A percentile compares a stretch with the other conserved stretches of the same genome.
phyloP scores from a whole-genome alignment of 1,140 invertebrate species.

The Drosophila nebulosa region DNA sequence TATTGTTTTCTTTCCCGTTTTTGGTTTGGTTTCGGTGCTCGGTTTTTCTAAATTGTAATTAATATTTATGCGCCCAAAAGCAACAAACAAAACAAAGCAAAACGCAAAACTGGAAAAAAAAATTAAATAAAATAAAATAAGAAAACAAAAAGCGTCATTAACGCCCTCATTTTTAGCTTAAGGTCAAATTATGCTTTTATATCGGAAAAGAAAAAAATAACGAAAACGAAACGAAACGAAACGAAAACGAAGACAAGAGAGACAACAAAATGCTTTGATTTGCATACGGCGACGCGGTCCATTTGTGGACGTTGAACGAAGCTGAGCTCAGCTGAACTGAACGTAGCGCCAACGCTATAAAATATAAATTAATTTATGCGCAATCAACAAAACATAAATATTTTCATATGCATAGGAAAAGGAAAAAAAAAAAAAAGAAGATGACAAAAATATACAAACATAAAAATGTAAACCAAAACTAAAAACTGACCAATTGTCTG shows the following conservation, averaged over 20 bases:
- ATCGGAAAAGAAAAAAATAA: conserved; percentile 40
- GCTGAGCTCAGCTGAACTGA: conserved; percentile 14
- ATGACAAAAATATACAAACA: conserved; percentile 15
- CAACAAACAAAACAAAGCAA: conserved; percentile 49
- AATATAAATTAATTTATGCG: conserved; percentile 80
- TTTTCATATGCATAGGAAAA: conserved; percentile 75
- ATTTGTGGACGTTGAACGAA: conserved; percentile 60
- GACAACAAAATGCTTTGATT: conserved; percentile 39
- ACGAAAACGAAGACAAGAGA: conserved; percentile 6
- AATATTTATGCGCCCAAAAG: conserved; percentile 71
- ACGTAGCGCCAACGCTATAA: conserved; percentile 76
- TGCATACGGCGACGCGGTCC: conserved; percentile 65
- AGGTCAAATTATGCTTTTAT: conserved; percentile 79
- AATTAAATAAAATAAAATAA: conserved; percentile 45
- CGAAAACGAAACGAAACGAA: neutral
- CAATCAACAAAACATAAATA: conserved; percentile 80
- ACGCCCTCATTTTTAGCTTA: conserved; percentile 76
- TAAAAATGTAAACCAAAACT: conserved; percentile 16
- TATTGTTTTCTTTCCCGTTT: neutral
- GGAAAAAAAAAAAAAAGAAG: conserved; percentile 15
- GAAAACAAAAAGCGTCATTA: conserved; percentile 74
- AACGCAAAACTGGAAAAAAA: conserved; percentile 25
- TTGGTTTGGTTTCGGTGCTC: conserved; percentile 22
- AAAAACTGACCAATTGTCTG: conserved; percentile 60
- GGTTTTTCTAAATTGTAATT: conserved; percentile 61